A percentile compares a stretch with the other conserved stretches of the same genome.
Conservation (phyloP, 2,113 vertebrate species). For the Dendrocopos noguchii region DNA sequence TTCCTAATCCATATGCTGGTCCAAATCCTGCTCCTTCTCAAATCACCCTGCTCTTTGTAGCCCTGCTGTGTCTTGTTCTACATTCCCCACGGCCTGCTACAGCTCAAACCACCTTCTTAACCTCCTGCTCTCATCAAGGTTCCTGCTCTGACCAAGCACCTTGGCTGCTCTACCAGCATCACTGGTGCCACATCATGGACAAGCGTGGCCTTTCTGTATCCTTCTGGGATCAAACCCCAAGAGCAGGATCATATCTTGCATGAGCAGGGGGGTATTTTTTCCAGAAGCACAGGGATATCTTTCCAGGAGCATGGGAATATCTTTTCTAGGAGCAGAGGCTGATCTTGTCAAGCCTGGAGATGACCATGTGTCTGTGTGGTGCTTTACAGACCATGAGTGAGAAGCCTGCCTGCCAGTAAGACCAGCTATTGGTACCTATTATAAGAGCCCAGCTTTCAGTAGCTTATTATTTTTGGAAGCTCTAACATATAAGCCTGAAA, state of each 20-base stretch:
- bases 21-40: neutral
- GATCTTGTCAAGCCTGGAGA: neutral
- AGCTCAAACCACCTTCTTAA: neutral
- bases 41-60: neutral
- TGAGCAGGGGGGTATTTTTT: neutral
- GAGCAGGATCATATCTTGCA: neutral
- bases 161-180: neutral
- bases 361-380: accelerated
- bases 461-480: neutral
- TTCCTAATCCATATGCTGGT: neutral
- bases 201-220: neutral
- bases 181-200: neutral
- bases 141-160: neutral
- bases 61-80: neutral
- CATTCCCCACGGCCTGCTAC: accelerated
- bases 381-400: neutral
- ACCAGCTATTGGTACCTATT: neutral
- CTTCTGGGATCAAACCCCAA: neutral
- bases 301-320: neutral
- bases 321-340: neutral
- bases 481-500: neutral
- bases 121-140: no score
- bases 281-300: no score
- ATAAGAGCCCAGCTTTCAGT: neutral
- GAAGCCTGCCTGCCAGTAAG: neutral